phyloP scores from a whole-genome alignment of 2,113 vertebrate species.

The Myiopsitta monachus region DNA sequence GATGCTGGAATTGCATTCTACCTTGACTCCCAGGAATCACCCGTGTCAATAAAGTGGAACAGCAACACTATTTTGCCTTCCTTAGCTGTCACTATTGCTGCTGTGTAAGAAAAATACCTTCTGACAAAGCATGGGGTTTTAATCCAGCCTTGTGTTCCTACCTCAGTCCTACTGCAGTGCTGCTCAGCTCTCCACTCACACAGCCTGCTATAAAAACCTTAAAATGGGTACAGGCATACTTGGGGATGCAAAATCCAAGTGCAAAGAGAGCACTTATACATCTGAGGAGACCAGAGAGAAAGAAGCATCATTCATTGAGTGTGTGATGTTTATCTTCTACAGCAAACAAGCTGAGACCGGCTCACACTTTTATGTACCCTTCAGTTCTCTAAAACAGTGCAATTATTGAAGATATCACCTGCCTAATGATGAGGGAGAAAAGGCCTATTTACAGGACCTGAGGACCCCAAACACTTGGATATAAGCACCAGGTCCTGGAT shows the following conservation, averaged over 20 bases:
- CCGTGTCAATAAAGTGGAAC: background rate
- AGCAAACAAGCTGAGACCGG: slow-evolving; percentile 23
- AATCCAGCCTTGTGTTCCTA: background rate
- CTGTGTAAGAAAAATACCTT: background rate
- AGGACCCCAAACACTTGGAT: background rate
- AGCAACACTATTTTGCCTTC: background rate
- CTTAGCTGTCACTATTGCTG: background rate
- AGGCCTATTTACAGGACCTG: background rate
- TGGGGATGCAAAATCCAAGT: background rate
- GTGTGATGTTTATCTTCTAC: slow-evolving; percentile 21
- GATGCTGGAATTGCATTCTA: background rate
- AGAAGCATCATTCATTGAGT: background rate
- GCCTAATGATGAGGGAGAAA: background rate
- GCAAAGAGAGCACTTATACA: background rate
- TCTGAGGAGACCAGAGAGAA: background rate
- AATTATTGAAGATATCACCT: background rate
- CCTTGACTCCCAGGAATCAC: background rate
- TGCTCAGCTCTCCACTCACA: background rate
- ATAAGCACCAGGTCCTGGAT: background rate
- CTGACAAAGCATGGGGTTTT: background rate
- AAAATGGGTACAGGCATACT: background rate
- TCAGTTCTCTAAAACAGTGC: background rate
- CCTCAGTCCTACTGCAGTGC: background rate
- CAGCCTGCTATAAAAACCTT: background rate
- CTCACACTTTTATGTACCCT: background rate